Conservation (phyloP, 2,888 invertebrate genomes). For the Lycaena phlaeas region DNA sequence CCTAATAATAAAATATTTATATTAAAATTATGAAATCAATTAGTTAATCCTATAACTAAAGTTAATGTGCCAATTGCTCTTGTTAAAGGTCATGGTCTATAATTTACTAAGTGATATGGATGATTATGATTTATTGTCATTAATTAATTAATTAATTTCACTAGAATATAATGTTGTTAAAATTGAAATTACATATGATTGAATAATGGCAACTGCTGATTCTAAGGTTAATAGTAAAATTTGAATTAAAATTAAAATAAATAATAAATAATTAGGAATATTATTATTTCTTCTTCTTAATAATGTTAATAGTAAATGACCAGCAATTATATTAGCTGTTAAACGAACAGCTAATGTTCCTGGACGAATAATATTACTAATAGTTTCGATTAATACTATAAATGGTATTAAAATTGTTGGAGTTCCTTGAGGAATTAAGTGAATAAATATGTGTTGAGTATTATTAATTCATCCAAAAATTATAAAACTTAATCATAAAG, state of each 20-base stretch:
- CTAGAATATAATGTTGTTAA: slow-evolving; percentile 78
- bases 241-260: slow-evolving; percentile 57
- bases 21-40: slow-evolving; percentile 75
- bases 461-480: slow-evolving; percentile 76
- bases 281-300: slow-evolving; percentile 50
- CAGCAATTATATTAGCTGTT: slow-evolving; percentile 86
- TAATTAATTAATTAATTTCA: slow-evolving; percentile 67
- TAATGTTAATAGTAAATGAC: slow-evolving; percentile 77
- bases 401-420: slow-evolving; percentile 77
- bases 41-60: slow-evolving; percentile 69
- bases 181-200: slow-evolving; percentile 78
- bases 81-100: slow-evolving; percentile 77
- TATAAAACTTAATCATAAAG: slow-evolving; percentile 78
- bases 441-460: slow-evolving; percentile 76
- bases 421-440: slow-evolving; percentile 78
- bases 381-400: slow-evolving; percentile 82
- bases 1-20: slow-evolving; percentile 67
- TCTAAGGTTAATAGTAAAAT: slow-evolving; percentile 69
- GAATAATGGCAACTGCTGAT: slow-evolving; percentile 75
- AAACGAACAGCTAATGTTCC: slow-evolving; percentile 79
- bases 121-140: slow-evolving; percentile 72
- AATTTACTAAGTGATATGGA: slow-evolving; percentile 77
- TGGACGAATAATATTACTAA: slow-evolving; percentile 81
- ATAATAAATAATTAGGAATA: slow-evolving; percentile 33
- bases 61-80: slow-evolving; percentile 73